phyloP scores from a whole-genome alignment of 2,888 invertebrate genomes.

The Eristalinus sepulchralis region DNA sequence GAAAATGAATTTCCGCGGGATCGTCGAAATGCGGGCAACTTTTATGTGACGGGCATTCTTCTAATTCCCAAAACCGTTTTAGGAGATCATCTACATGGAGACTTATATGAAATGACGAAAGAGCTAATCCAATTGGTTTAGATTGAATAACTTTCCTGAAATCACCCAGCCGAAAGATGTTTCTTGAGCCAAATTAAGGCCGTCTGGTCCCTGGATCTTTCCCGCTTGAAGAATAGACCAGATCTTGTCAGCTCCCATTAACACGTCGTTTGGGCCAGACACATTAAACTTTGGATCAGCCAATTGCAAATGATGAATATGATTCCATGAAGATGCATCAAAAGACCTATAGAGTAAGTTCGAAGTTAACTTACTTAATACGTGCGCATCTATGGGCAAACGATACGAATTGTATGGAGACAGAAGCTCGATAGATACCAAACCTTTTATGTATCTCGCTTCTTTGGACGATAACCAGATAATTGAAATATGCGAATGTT shows the following conservation, averaged over 20 bases:
- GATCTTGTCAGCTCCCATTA: no score
- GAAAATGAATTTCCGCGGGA: no score
- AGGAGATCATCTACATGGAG: no score
- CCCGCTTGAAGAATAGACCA: no score
- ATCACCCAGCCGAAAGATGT: constrained; percentile 17
- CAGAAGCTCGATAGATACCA: not conserved
- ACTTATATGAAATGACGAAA: not conserved
- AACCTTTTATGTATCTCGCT: not conserved
- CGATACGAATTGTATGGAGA: not conserved
- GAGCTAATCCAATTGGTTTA: no score
- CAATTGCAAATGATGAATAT: constrained; percentile 37
- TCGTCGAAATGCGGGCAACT: no score
- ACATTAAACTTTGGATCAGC: no score
- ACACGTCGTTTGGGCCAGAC: no score
- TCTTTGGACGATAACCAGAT: not conserved
- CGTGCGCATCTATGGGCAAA: not conserved
- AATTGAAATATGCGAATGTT: constrained; percentile 1
- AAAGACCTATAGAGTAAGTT: constrained; percentile 1
- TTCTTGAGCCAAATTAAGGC: not conserved
- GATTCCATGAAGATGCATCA: constrained; percentile 12
- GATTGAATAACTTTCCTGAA: constrained; percentile 1
- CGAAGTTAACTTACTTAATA: not conserved
- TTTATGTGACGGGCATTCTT: no score
- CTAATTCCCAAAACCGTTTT: no score
- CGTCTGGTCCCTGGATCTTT: no score